Conservation (phyloP, 2,113 vertebrate genomes). For the Strigops habroptila region DNA sequence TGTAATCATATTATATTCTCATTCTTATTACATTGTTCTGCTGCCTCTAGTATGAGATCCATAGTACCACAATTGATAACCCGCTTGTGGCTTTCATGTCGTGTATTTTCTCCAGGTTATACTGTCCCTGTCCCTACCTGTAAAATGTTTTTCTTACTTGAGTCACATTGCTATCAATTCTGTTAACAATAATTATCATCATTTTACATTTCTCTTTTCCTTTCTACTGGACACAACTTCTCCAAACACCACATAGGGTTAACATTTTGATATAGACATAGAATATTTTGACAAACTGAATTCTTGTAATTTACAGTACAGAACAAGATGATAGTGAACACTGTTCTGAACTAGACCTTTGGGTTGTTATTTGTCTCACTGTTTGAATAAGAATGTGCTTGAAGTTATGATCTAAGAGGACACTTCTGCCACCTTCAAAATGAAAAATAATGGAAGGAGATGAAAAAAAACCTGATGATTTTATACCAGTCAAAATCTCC, state of each 20-base stretch:
- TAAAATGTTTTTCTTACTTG: neutral
- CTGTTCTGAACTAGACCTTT: constrained; percentile 22
- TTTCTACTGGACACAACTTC: neutral
- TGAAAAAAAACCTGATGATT: neutral
- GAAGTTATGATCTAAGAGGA: constrained; percentile 19
- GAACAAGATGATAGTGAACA: constrained; percentile 32
- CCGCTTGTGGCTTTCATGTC: neutral
- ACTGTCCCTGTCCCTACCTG: neutral
- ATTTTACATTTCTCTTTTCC: neutral
- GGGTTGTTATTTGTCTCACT: neutral
- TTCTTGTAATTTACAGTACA: constrained; percentile 10
- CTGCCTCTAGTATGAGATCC: neutral
- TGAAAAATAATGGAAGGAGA: neutral
- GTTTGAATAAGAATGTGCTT: constrained; percentile 48
- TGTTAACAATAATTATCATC: neutral
- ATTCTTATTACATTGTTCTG: neutral
- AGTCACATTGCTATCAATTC: neutral
- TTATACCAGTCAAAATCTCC: neutral
- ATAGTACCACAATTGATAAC: neutral
- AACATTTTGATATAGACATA: neutral
- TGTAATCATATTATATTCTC: neutral
- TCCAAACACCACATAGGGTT: neutral
- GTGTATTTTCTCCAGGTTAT: neutral
- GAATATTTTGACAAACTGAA: constrained; percentile 13
- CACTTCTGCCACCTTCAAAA: neutral